Percentiles rank a stretch among this genome's conserved stretches.
Conservation (phyloP, 2,888 invertebrate genomes). For the Vandiemenella viatica region DNA sequence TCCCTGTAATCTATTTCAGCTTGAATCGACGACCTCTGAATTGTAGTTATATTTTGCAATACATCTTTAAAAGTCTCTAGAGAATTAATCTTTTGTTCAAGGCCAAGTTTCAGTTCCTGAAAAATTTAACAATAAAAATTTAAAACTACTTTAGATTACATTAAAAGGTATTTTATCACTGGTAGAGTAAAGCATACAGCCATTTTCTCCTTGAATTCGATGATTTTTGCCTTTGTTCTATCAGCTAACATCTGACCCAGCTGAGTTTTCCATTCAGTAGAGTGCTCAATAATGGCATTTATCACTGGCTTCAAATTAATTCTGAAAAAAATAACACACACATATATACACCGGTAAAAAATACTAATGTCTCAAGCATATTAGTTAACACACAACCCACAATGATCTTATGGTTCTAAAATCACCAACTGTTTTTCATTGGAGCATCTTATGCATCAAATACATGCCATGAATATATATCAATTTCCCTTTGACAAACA, state of each 20-base stretch:
- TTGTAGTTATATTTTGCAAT: constrained; percentile 63
- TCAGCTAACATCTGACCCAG: constrained; percentile 53
- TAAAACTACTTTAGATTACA: not conserved
- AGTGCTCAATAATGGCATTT: constrained; percentile 52
- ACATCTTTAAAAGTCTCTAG: constrained; percentile 70
- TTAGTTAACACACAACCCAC: no score
- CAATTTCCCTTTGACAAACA: no score
- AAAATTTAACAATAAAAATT: constrained; percentile 15
- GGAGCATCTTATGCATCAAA: no score
- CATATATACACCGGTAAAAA: no score
- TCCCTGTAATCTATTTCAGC: constrained; percentile 60
- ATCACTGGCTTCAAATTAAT: constrained; percentile 53
- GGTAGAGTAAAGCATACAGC: no score
- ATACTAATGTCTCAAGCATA: no score
- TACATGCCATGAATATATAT: no score
- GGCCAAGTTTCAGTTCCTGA: constrained; percentile 41
- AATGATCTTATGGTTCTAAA: no score
- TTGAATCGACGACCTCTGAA: constrained; percentile 59
- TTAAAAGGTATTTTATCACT: constrained; percentile 11
- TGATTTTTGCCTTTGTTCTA: constrained; percentile 52
- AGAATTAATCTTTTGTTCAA: constrained; percentile 36
- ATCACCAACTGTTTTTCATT: no score
- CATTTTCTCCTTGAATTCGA: constrained; percentile 49
- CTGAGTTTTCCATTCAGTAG: constrained; percentile 61
- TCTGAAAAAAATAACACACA: not conserved